Evolutionary conservation across 2,797 vertebrate species (phyloP), one percentile per base, ranked within the genome.

Genomic region (Cyclopterus lumpus): DNA sequence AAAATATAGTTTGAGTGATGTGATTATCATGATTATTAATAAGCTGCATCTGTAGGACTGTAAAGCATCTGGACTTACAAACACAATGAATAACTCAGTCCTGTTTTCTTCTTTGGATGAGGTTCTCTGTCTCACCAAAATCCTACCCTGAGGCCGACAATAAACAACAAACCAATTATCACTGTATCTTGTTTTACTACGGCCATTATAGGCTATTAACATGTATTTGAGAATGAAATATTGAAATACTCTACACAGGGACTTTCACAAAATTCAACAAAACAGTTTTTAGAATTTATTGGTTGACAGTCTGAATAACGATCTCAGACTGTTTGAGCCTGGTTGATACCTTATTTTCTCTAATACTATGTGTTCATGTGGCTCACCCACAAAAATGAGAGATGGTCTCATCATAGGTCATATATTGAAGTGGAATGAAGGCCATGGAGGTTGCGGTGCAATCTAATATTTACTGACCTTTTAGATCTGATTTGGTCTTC

Each of bases 401-500:
- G 70, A 75, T 70, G 51, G 12, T 68, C 30, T 74, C 61, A 78
- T 83, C 58, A 55, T 64, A 22, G 60, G 49, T 58, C 46, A 53
- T 30, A 54, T 18, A 38, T 34, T 62, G 65, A 58, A 48, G 66
- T 75, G 20, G 85, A 79, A 85, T 66, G 46, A 84, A 67, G 20
- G 69, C 57, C 63, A 73, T 1, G 1, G 61, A 51, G 59, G 38
- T 24, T 22, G 59, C 62, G 64, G 26, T 24, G 49, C 67, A 67
- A 36, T 69, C 76, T 65, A 75, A 70, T 76, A 82, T 74, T 76
- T 74, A 71, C 67, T 81, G 80, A 86, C 86, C 70, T 86, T 90
- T 88, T 8, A 77, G 32, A 53, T 84, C 34, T 72, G 67, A 46
- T 76, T 74, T 75, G 26, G 22, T 64, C 54, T 59, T 73, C 32